These are phyloP conservation scores for Tetraodon nigroviridis DNA, from an alignment of 2,113 vertebrate species.

Conservation along the genomic window DNA sequence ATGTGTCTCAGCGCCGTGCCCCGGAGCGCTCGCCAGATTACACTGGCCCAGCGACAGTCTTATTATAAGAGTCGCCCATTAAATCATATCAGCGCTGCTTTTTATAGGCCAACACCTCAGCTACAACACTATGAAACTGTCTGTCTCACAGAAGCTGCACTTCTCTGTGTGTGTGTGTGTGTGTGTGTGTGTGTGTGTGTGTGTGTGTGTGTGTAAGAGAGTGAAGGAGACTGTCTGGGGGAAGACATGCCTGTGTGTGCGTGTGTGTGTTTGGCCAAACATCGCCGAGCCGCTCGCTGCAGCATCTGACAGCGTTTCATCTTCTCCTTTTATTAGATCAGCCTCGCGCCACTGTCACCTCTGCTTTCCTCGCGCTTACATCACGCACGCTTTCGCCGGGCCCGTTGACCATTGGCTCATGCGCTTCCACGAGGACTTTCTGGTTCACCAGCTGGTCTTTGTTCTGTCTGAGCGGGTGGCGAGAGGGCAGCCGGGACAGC, in stretches of 20 bases:
- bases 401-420: slow-evolving; percentile 36
- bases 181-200: slow-evolving; percentile 2
- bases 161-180: slow-evolving; percentile 15
- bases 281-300: slow-evolving; percentile 51
- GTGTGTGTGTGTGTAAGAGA: slow-evolving; percentile 20
- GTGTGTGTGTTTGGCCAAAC: slow-evolving; percentile 65
- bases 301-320: slow-evolving; percentile 67
- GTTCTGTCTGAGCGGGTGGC: slow-evolving; percentile 25
- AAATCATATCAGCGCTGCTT: slow-evolving; percentile 77
- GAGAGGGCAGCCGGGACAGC: slow-evolving; percentile 34
- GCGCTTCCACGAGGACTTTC: slow-evolving; percentile 32
- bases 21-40: slow-evolving; percentile 71
- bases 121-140: slow-evolving; percentile 65
- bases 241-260: slow-evolving; percentile 10
- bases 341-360: slow-evolving; percentile 65
- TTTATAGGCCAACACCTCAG: slow-evolving; percentile 75
- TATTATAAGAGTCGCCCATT: slow-evolving; percentile 75
- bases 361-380: slow-evolving; percentile 62
- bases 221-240: slow-evolving; percentile 50
- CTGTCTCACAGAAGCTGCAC: slow-evolving; percentile 51
- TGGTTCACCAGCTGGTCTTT: slow-evolving; percentile 49
- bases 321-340: slow-evolving; percentile 70
- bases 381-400: slow-evolving; percentile 35
- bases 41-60: slow-evolving; percentile 69
- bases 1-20: slow-evolving; percentile 66